Percentiles rank a stretch among this genome's conserved stretches.
Conservation (phyloP, 2,888 invertebrate species). For the Clistopyga incitator region DNA sequence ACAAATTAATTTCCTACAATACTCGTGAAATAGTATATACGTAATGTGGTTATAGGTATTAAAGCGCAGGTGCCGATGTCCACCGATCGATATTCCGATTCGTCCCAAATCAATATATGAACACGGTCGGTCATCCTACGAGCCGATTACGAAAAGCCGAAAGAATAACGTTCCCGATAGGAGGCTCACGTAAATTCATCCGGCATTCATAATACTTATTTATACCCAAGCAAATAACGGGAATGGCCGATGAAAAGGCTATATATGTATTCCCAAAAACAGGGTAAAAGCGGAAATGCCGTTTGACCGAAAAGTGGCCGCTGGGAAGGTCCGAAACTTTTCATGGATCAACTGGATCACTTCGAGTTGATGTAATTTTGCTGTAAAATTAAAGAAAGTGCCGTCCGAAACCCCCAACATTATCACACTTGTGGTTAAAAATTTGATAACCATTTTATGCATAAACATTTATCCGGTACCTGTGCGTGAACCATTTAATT, state of each 20-base stretch:
- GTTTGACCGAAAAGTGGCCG: neutral
- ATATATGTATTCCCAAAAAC: neutral
- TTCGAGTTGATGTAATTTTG: no score
- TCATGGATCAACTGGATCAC: no score
- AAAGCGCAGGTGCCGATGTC: neutral
- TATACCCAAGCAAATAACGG: constrained; percentile 37
- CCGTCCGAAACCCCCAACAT: no score
- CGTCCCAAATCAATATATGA: constrained; percentile 16
- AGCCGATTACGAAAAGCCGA: constrained; percentile 52
- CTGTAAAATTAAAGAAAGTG: no score
- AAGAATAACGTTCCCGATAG: constrained; percentile 29
- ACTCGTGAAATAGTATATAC: neutral
- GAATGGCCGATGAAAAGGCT: constrained; percentile 3
- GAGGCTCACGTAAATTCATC: constrained; percentile 20
- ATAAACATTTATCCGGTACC: no score
- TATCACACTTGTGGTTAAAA: no score
- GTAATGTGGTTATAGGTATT: neutral
- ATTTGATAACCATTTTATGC: no score
- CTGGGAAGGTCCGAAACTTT: no score
- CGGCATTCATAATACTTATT: constrained; percentile 42
- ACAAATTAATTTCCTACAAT: neutral
- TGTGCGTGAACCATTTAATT: no score
- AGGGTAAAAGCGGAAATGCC: constrained; percentile 21
- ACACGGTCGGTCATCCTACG: constrained; percentile 26
- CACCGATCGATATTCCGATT: constrained; percentile 20